phyloP scores from a whole-genome alignment of 2,797 vertebrate genomes.

The Phalanger gymnotis region DNA sequence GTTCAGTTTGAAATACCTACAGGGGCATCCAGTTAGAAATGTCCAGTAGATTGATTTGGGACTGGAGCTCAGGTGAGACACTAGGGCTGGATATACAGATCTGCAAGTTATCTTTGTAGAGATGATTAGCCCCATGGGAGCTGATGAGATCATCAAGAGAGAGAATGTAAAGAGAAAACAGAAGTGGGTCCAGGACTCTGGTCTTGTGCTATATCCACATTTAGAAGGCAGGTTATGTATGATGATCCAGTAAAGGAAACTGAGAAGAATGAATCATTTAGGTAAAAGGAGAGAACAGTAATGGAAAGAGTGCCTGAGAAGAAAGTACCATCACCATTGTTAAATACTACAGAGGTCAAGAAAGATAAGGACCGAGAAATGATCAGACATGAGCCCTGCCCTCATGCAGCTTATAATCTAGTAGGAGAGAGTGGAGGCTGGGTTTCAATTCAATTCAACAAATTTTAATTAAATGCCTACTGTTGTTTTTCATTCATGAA shows the following conservation, averaged over 20 bases:
- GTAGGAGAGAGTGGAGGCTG: background rate
- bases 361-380: background rate
- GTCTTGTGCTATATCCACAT: background rate
- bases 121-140: background rate
- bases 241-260: background rate
- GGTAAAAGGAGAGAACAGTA: background rate
- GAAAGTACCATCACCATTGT: background rate
- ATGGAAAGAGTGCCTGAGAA: background rate
- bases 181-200: background rate
- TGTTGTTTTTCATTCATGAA: background rate
- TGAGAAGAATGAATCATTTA: background rate
- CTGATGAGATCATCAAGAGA: background rate
- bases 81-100: background rate
- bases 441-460: background rate
- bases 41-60: background rate
- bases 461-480: background rate
- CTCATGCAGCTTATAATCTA: background rate
- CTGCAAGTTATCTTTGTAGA: background rate
- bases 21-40: background rate
- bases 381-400: background rate
- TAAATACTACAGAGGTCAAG: background rate
- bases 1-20: background rate
- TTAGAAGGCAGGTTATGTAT: background rate
- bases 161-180: background rate
- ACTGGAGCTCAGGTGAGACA: background rate